These are phyloP conservation scores for Platycnemis pennipes DNA, from an alignment of 2,888 invertebrate genomes.

Conservation along the genomic window DNA sequence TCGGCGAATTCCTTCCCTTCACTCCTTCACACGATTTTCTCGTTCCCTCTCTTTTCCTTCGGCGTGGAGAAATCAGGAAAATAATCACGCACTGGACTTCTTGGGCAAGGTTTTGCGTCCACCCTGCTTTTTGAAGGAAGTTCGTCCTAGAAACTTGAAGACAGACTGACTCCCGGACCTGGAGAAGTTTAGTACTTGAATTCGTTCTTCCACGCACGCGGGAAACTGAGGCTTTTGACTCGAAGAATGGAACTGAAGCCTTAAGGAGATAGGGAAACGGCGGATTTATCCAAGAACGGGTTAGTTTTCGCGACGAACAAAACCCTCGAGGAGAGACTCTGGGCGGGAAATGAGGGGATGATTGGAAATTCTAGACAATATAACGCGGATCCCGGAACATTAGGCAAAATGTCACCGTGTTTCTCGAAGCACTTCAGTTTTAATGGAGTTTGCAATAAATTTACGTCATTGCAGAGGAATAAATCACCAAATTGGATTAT, in stretches of 20 bases:
- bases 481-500: conserved; percentile 16
- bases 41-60: not conserved
- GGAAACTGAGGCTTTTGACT: not conserved
- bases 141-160: too few relatives aligned
- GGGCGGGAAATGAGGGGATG: not conserved
- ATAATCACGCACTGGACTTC: not conserved
- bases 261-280: not conserved
- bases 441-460: conserved; percentile 4
- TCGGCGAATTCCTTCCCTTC: not conserved
- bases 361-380: not conserved
- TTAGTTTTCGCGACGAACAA: not conserved
- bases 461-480: not conserved
- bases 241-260: not conserved
- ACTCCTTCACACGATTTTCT: not conserved
- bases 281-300: not conserved
- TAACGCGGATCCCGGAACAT: not conserved
- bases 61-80: not conserved
- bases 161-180: not conserved
- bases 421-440: not conserved
- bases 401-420: not conserved
- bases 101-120: not conserved
- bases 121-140: not conserved
- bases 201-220: too few relatives aligned
- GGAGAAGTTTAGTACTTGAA: too few relatives aligned
- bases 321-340: not conserved